Evolutionary conservation across 2,113 vertebrate genomes (phyloP), one percentile per base, ranked within the genome.

Genomic region (Cyanoderma ruficeps): DNA sequence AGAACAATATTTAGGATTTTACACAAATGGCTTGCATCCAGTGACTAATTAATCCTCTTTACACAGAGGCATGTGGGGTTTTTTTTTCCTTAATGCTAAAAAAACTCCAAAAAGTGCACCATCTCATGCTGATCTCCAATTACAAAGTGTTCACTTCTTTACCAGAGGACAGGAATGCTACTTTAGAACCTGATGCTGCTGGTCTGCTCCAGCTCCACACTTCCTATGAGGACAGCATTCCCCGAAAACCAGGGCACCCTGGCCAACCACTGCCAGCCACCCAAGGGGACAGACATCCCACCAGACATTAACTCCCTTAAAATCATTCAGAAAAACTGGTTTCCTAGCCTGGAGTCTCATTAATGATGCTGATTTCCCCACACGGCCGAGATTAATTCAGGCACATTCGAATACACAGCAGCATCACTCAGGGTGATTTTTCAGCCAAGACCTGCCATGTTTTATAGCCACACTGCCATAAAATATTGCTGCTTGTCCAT

Each of bases 1-100:
- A 93, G 72, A 95, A 84, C 27, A 96, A 79, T 76, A 91, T 72
- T 94, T 90, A 91, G 41, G 41, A 69, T 90, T 94, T 93, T 68
- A 85, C 57, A 79, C 41, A 78, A 64, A 82, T 84, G 69, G 78
- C 70, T 93, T 71, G 10, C 39, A 92, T 80, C 76, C 83, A 94
- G 55, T 82, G 78, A 79, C 76, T 89, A 90, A 94, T 90, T 89
- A 94, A 71, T 70, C 49, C 44, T 68, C 69, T 80, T 75, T 87
- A 63, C 63, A 77, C 27, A 70, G 44, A 90, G 11, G 52, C 41
- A 55, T 81, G 70, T 41, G 47, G 41, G 10, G 9, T 50, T 28
- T 21, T 59, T 59, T 81, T 68, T 53, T 13, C 20, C 20, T 83
- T 85, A 80, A 60, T 37, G 25, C 64, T 68, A 50, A 88, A 78